Evolutionary conservation across 2,888 invertebrate genomes (phyloP), one percentile per base, ranked within the genome.

Genomic region (Oconnorella tubifera): DNA sequence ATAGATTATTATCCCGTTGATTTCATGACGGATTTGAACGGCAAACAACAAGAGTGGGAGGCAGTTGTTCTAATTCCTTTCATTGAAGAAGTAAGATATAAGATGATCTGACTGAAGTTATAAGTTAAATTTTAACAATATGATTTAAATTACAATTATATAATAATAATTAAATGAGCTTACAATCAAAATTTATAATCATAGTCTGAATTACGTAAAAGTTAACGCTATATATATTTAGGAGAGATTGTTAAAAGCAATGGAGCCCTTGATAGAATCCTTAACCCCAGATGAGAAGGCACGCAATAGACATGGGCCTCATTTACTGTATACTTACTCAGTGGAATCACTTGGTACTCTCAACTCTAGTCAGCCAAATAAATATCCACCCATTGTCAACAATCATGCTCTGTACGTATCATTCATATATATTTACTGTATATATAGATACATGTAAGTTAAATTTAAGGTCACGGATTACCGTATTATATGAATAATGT

Each of bases 1-100:
- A 93, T 97, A 74, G 98, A 99, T 83, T 98, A 98, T 84, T 99
- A 99, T 84, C 99, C 99, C 0, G 89, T 88, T 78, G 93, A 98
- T 80, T 99, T 99, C 83, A 86, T 90, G 75, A 94, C 96, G 64
- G 97, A 99, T 83, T 85, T 99, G 70, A 99, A 99, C 83, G 99
- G 99, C 51, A 99, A 99, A 84, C 97, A 96, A 83, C 98, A 92
- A 83, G 98, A 98, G 62, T 99, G 99, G 99, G 81, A 81, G 75
- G 98, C 99, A 55, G 98, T 99, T 0, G 99, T 98, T 0, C 83
- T 99, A 33, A 85, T 99, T 66, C 99, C 99, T 2, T 99, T 99
- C 82, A 98, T 99, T 0, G 96, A 98, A 71, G 98, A 99, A 84
- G 79, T 80, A 64, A 66, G 68, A 40, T n/a, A n/a, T n/a, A n/a